Base-by-base conservation (phyloP, 2,888 invertebrate genomes). In the Eugnorisma glareosa region DNA sequence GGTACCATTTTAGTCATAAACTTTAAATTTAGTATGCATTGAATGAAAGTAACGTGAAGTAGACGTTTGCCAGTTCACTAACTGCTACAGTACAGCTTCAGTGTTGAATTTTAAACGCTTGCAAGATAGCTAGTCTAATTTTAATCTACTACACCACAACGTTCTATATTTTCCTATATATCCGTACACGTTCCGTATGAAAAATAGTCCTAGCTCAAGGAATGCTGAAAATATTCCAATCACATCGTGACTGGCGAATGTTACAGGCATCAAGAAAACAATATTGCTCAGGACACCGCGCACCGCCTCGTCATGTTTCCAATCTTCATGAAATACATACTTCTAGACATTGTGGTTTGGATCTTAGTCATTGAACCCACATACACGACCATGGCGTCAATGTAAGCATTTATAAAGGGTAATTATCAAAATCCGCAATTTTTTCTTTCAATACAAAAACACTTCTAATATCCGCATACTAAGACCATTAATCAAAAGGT, bases 401-500 rank as follows among this genome's bases (percentile, higher is more conserved):
- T 61, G 24, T 63, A 37, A 63, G 63, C 6, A 37, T 63, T 6
- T 71, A 45, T 67, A 63, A 35, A 45, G 73, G 24, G 28, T 72
- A 63, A 57, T 78, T 63, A 35, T 57, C 31, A 54, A 64, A 35
- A 57, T 31, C 13, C 31, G 13, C 28, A 11, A 57, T 69, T 43
- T 40, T 54, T 40, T 35, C 13, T 13, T 18, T 45, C 59, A 13
- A 37, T 67, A 74, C n/a, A 51, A 71, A 70, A 68, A 31, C 40
- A 68, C 67, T 67, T 69, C 18, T 79, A 45, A 57, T 59, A 66
- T 75, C 64, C 28, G 45, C 48, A 45, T 54, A 67, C 6, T 63
- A 8, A 43, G 24, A 59, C 21, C 69, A 83, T 83, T 83, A 81
- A 85, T 83, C 85, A 83, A 67, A 69, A 37, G 24, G 45, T 67